Evolutionary conservation across 2,113 vertebrate genomes (phyloP), one percentile per base, ranked within the genome.

Genomic region (Jaculus jaculus): DNA sequence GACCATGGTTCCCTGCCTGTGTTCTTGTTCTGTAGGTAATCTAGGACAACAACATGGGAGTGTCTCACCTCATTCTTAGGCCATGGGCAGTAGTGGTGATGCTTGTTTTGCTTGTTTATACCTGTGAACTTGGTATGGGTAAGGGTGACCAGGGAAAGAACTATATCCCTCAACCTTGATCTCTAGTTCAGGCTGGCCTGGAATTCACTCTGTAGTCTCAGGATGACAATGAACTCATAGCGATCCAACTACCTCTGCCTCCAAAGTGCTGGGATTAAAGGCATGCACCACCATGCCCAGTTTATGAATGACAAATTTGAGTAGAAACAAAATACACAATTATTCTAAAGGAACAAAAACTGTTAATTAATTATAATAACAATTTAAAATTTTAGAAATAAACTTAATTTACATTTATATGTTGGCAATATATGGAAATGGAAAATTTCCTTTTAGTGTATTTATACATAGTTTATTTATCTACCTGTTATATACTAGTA

Each of bases 331-430:
- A 93, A 84, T 74, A 54, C 2, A 39, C 1, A 87, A 37, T 7
- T 72, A 84, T 93, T 39, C 54, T 91, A 65, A 39, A 92, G 42
- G 60, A 73, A 77, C 71, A 32, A 87, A 91, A 94, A 90, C 23
- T 58, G 15, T 47, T 96, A 91, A 90, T 95, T 90, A 94, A 93
- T 84, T 84, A 78, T 63, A 94, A 89, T 39, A 20, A 42, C 93
- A 69, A 78, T 95, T 96, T 73, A 94, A 23, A 97, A 28, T 16
- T 91, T 96, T 61, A 94, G 97, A 95, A 84, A 65, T 2, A 93
- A 87, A 39, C 37, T 96, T 61, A 95, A 91, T 23, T 93, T 95
- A 89, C 73, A 97, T 93, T 37, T 30, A 87, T 68, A 95, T 89
- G 91, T 94, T 97, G 79, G 47, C 15, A 83, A 32, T 11, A 88